Base-by-base conservation (phyloP, 92 coral and sea anemone genomes). In the Porites lobata region DNA sequence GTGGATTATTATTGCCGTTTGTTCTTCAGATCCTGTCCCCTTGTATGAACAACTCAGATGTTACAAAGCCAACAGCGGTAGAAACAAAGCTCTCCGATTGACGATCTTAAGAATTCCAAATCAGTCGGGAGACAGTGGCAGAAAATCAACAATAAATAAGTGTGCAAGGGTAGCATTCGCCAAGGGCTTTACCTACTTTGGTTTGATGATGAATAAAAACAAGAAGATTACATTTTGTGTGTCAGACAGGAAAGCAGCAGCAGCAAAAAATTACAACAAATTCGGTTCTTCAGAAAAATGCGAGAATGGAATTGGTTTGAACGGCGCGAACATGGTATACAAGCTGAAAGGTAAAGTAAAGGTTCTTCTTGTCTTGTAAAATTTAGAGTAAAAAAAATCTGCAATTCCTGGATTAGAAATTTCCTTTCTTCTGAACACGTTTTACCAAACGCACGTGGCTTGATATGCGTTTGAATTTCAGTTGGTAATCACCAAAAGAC, bases 111-210 rank as follows among this genome's bases (percentile, higher is more conserved):
- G 54, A 69, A 80, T 89, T 77, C 75, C 84, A 58, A 61, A 54
- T 13, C 90, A 89, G 66, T 17, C 77, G 43, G 47, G 20, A 43
- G 65, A 76, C 74, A 6, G 58, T 0, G 57, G 62, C 32, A 57
- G 58, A 26, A 75, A 63, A 47, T 51, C 43, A 19, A 86, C 91
- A 32, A 43, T 89, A 19, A 47, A 69, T 21, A 84, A 81, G 65
- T 92, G 95, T 47, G 78, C 92, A 1, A 43, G 76, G 14, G 86
- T 89, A 51, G 95, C 93, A 62, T 38, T 51, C 8, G 89, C 75
- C 22, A 65, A 70, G 13, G 80, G 79, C n/a, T 69, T 81, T 56
- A 52, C 51, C 15, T 72, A 72, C 18, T 72, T 72, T 18, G 19
- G 58, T 0, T 57, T 72, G 59, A 47, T 38, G 47, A 38, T 3